These are phyloP conservation scores for Xylota segnis DNA, from an alignment of 2,888 invertebrate genomes.

Conservation along the genomic window DNA sequence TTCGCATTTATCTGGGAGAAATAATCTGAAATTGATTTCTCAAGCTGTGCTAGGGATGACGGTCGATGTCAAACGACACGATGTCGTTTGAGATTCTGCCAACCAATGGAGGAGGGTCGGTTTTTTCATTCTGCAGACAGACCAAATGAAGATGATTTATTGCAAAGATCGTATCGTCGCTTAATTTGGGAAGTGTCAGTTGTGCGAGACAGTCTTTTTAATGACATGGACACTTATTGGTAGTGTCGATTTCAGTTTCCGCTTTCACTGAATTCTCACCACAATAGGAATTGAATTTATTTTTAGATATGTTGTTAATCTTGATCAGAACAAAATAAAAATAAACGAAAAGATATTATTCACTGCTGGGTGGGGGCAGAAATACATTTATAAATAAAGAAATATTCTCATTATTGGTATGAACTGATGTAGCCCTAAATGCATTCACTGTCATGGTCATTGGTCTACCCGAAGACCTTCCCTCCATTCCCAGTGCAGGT, in stretches of 20 bases:
- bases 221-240: constrained; percentile 6
- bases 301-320: not conserved
- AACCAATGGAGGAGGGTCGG: not conserved
- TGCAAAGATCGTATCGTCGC: constrained; percentile 23
- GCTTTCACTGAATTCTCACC: not conserved
- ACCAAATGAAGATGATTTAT: constrained; percentile 13
- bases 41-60: constrained; percentile 26
- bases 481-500: too few species aligned
- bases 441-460: too few species aligned
- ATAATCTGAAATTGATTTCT: constrained; percentile 46
- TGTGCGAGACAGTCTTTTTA: constrained; percentile 7
- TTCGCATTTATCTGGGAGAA: constrained; percentile 37
- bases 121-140: not conserved
- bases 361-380: not conserved
- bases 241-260: constrained; percentile 32
- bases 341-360: not conserved
- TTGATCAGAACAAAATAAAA: not conserved
- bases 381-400: not conserved
- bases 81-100: constrained; percentile 9
- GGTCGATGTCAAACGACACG: constrained; percentile 23
- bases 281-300: constrained; percentile 17
- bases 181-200: constrained; percentile 24
- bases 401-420: too few species aligned
- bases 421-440: too few species aligned
- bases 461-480: too few species aligned